phyloP scores from a whole-genome alignment of 1,140 invertebrate genomes.

The Drosophila orena region DNA sequence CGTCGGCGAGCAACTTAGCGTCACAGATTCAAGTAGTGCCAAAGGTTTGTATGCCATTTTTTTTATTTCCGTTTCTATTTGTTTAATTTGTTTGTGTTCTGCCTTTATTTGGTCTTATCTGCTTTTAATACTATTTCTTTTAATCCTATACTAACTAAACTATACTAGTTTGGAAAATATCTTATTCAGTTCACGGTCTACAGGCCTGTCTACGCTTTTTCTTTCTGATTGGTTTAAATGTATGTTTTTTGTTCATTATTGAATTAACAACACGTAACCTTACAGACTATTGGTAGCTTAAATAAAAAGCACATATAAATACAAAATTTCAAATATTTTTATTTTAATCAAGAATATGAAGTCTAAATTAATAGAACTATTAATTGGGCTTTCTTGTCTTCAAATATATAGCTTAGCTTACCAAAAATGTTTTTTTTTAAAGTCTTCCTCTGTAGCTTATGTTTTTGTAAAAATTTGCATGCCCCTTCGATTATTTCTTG shows the following conservation, averaged over 20 bases:
- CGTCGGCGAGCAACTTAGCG: conserved; percentile 68
- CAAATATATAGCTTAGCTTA: too few relatives aligned
- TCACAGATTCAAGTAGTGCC: conserved; percentile 85
- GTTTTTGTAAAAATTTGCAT: conserved; percentile 3
- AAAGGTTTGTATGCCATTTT: conserved; percentile 84
- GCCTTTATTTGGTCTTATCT: conserved; percentile 26
- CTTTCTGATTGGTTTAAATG: not conserved
- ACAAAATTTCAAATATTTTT: not conserved
- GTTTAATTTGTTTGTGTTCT: conserved; percentile 56
- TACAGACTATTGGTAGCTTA: too few relatives aligned
- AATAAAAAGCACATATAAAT: not conserved
- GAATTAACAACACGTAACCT: not conserved
- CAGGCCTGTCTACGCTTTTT: not conserved
- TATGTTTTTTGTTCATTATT: not conserved
- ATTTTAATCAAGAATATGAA: not conserved
- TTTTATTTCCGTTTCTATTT: conserved; percentile 66
- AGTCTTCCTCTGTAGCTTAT: too few relatives aligned
- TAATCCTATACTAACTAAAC: not conserved
- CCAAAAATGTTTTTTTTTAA: too few relatives aligned
- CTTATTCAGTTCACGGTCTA: not conserved
- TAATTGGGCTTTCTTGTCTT: not conserved
- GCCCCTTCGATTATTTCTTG: not conserved
- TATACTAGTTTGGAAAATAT: not conserved
- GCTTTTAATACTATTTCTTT: conserved; percentile 26
- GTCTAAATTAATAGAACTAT: not conserved